These are phyloP conservation scores for Chaenogobius annularis DNA, from an alignment of 2,113 vertebrate genomes.

Conservation along the genomic window DNA sequence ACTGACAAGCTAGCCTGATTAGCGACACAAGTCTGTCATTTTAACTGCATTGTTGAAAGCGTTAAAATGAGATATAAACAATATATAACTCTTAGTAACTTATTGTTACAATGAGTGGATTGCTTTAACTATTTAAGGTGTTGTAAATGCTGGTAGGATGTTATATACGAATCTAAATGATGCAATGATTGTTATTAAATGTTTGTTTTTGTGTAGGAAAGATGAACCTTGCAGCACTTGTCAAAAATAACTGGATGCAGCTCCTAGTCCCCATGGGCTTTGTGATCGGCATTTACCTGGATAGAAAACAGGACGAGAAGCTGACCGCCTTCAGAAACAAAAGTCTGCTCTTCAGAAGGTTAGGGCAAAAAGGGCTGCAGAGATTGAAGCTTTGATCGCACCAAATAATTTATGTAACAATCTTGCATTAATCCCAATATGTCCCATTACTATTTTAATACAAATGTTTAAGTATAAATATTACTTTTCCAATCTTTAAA, in stretches of 20 bases:
- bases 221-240: slow-evolving; percentile 79
- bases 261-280: slow-evolving; percentile 87
- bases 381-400: no score
- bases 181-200: not conserved
- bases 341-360: slow-evolving; percentile 88
- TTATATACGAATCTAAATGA: no score
- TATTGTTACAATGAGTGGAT: not conserved
- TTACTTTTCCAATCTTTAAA: no score
- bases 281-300: slow-evolving; percentile 85
- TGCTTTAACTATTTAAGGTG: not conserved
- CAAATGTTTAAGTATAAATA: no score
- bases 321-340: slow-evolving; percentile 89
- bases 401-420: no score
- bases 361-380: not conserved
- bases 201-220: slow-evolving; percentile 52
- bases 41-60: not conserved
- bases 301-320: slow-evolving; percentile 82
- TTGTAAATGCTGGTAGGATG: not conserved
- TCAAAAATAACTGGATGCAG: slow-evolving; percentile 83
- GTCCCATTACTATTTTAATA: no score
- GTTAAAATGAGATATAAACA: not conserved
- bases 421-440: no score
- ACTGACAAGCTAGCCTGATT: not conserved
- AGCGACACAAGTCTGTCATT: not conserved
- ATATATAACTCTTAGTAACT: not conserved